These are phyloP conservation scores for Misgurnus anguillicaudatus DNA, from an alignment of 2,113 vertebrate genomes.

Conservation along the genomic window DNA sequence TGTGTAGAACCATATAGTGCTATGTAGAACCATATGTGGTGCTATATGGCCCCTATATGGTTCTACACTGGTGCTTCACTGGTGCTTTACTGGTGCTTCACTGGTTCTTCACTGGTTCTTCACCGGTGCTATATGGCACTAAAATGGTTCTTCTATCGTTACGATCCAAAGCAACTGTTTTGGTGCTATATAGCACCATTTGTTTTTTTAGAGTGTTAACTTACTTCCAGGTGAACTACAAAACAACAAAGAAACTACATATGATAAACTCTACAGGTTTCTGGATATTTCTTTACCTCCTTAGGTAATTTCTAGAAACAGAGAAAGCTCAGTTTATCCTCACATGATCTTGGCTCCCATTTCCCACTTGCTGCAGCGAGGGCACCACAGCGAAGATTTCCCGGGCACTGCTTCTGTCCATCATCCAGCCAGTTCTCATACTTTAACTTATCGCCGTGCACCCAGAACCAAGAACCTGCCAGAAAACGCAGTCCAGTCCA, in stretches of 20 bases:
- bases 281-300: not conserved
- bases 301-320: not conserved
- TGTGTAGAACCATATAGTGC: too few relatives aligned
- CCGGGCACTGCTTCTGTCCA: not conserved
- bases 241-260: not conserved
- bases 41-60: too few relatives aligned
- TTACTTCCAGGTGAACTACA: too few relatives aligned
- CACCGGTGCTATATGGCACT: too few relatives aligned
- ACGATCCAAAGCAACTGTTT: too few relatives aligned
- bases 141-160: too few relatives aligned
- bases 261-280: not conserved
- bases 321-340: constrained; percentile 12
- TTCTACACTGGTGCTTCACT: too few relatives aligned
- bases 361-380: not conserved
- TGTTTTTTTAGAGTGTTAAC: too few relatives aligned
- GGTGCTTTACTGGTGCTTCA: too few relatives aligned
- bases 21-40: too few relatives aligned
- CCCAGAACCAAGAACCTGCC: not conserved
- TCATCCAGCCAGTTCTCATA: constrained; percentile 22
- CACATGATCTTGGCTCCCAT: constrained; percentile 2
- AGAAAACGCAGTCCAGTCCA: constrained; percentile 26
- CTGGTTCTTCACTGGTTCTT: too few relatives aligned
- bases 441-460: not conserved
- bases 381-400: not conserved
- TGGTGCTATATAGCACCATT: too few relatives aligned